Evolutionary conservation across 2,888 invertebrate species (phyloP).

Genomic region (Tetanocera ferruginea): DNA sequence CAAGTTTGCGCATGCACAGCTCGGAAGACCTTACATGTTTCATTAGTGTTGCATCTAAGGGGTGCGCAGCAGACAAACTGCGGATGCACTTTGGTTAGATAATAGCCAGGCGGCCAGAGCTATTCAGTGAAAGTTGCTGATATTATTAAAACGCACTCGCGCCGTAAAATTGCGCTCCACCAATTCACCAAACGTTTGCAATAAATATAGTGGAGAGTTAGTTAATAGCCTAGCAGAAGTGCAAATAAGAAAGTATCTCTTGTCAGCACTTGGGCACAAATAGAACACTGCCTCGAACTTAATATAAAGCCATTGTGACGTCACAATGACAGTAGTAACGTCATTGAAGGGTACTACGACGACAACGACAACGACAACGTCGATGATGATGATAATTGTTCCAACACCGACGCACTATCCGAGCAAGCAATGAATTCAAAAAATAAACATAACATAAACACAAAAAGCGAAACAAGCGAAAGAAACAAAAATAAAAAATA

Average conservation of each 20-base stretch:
- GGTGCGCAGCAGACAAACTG: slow-evolving; percentile 6
- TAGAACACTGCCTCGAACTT: slow-evolving; percentile 13
- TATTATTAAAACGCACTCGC: background rate
- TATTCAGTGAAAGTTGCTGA: slow-evolving; percentile 21
- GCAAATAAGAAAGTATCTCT: background rate
- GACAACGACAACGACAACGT: background rate
- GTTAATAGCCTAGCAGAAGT: background rate
- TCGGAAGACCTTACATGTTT: background rate
- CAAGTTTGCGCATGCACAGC: background rate
- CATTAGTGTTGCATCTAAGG: background rate
- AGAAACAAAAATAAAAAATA: slow-evolving; percentile 32
- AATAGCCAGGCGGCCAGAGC: background rate
- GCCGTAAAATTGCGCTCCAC: slow-evolving; percentile 12
- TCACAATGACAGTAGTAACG: slow-evolving; percentile 5
- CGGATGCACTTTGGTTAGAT: slow-evolving; percentile 31
- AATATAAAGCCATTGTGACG: background rate
- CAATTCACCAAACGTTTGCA: background rate
- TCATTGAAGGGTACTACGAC: slow-evolving; percentile 1
- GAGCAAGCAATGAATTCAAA: slow-evolving; percentile 11
- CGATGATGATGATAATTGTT: background rate
- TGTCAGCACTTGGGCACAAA: slow-evolving; percentile 5
- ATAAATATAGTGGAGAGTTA: background rate
- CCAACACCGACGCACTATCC: slow-evolving; percentile 21
- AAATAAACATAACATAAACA: slow-evolving; percentile 32
- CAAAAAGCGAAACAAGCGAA: slow-evolving; percentile 38